phyloP scores from a whole-genome alignment of 1,140 invertebrate species.

The Meloidogyne hapla region DNA sequence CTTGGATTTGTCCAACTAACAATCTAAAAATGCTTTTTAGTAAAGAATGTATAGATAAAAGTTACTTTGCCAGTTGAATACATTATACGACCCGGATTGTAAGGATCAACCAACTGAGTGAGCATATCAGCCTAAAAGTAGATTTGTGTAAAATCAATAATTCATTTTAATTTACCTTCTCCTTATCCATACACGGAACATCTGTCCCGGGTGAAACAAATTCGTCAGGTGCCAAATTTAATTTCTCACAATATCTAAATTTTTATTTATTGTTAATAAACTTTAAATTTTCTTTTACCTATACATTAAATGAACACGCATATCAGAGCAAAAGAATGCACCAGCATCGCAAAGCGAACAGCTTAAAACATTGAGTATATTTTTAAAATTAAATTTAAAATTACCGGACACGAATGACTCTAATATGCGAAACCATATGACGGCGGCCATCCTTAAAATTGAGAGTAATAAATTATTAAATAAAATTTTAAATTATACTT shows the following conservation, averaged over 20 bases:
- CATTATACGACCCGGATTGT: constrained; percentile 38
- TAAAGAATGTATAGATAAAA: constrained; percentile 3
- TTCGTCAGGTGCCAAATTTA: constrained; percentile 40
- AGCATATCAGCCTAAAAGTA: constrained; percentile 35
- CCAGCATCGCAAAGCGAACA: constrained; percentile 40
- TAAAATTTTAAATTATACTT: not conserved
- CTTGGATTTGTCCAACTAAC: constrained; percentile 42
- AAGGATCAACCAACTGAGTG: constrained; percentile 38
- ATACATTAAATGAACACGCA: constrained; percentile 43
- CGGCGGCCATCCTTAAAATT: constrained; percentile 32
- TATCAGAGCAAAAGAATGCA: constrained; percentile 40
- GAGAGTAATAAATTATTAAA: not conserved
- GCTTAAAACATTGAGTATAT: constrained; percentile 18
- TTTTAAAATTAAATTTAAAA: not conserved
- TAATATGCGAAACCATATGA: constrained; percentile 40
- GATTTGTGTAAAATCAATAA: not conserved
- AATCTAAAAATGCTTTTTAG: constrained; percentile 24
- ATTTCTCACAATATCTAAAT: constrained; percentile 33
- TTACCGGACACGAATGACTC: constrained; percentile 38
- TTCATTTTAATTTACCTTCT: constrained; percentile 41
- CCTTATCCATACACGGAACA: constrained; percentile 38
- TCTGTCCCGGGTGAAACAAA: constrained; percentile 33
- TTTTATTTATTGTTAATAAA: too few relatives aligned
- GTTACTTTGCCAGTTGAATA: constrained; percentile 39
- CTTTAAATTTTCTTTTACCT: not conserved